A percentile compares a stretch with the other conserved stretches of the same genome.
phyloP scores from a whole-genome alignment of 2,797 vertebrate genomes.

The Cryptoblepharus egeriae region DNA sequence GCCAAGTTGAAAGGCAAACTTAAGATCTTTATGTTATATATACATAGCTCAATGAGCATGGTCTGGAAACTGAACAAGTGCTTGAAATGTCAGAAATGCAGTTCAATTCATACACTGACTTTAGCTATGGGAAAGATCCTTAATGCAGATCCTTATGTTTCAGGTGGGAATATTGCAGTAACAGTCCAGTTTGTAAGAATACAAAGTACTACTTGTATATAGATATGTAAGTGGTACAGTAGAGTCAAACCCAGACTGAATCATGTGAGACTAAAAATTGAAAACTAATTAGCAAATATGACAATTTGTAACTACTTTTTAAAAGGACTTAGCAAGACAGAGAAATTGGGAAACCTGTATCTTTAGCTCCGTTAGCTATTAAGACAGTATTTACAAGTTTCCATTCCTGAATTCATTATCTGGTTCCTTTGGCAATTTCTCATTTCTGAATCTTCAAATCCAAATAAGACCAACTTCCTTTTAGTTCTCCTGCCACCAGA shows the following conservation, averaged over 20 bases:
- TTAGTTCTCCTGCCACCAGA: slow-evolving; percentile 36
- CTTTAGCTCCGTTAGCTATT: background rate
- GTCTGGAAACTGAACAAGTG: slow-evolving; percentile 11
- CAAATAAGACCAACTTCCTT: background rate
- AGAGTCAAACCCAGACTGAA: background rate
- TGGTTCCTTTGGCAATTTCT: background rate
- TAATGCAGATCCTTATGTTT: background rate
- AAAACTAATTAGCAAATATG: background rate
- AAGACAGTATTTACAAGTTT: background rate
- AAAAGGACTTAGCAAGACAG: background rate
- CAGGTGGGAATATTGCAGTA: background rate
- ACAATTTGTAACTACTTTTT: too few relatives aligned
- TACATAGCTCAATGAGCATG: background rate
- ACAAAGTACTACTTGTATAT: background rate
- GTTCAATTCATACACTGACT: background rate
- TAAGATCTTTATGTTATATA: background rate
- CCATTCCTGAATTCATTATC: background rate
- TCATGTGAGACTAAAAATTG: background rate
- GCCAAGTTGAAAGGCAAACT: background rate
- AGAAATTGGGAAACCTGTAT: background rate
- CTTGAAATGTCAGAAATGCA: background rate
- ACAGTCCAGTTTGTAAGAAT: background rate
- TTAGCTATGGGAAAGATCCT: background rate
- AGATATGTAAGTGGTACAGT: background rate
- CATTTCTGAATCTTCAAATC: background rate